Percentiles rank a stretch among this genome's conserved stretches.
These are phyloP conservation scores for Empidonax alnorum DNA, from an alignment of 2,113 vertebrate species.

Conservation along the genomic window DNA sequence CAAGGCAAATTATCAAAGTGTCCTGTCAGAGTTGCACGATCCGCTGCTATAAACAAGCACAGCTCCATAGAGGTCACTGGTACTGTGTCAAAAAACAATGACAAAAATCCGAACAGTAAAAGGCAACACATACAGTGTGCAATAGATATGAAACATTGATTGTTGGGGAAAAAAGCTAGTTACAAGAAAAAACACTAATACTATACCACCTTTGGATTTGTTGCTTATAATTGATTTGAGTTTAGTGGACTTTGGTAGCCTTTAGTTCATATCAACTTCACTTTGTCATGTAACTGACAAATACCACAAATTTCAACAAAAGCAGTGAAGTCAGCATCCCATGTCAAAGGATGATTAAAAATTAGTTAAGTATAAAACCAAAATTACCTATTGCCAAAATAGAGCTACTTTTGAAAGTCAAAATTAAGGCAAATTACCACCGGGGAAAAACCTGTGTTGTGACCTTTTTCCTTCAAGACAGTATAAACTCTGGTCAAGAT, in stretches of 20 bases:
- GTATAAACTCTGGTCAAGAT: not conserved
- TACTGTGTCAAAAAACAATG: not conserved
- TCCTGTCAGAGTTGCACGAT: not conserved
- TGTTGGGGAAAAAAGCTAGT: not conserved
- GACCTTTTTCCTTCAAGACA: not conserved
- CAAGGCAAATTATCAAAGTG: not conserved
- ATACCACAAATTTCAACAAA: not conserved
- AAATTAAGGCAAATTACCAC: not conserved
- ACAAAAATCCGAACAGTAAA: not conserved
- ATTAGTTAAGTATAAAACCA: not conserved
- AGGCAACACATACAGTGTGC: not conserved
- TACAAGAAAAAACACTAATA: not conserved
- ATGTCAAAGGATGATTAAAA: conserved; percentile 2
- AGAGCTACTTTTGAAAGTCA: not conserved
- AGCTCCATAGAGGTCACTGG: not conserved
- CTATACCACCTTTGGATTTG: not conserved
- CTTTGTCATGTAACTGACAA: not conserved
- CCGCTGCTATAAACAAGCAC: not conserved
- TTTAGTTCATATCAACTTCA: not conserved
- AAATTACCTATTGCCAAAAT: not conserved
- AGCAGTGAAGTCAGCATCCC: not conserved
- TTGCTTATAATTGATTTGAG: not conserved
- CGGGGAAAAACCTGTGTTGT: not conserved
- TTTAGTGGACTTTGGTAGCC: not conserved
- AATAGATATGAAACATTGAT: not conserved